Conservation (phyloP, 2,888 invertebrate species). For the Geotrupes spiniger region DNA sequence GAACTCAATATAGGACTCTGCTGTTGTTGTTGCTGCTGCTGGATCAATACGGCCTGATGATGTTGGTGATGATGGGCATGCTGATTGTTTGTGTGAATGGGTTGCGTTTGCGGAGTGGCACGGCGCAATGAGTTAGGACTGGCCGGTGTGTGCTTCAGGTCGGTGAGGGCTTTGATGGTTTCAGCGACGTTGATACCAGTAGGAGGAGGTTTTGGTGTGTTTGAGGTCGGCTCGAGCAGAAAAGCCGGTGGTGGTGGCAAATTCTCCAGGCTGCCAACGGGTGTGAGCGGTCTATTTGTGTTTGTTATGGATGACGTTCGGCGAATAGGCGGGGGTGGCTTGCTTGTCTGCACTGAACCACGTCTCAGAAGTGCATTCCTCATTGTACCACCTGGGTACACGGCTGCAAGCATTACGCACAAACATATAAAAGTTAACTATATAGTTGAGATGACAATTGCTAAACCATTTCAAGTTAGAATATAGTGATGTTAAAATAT, state of each 20-base stretch:
- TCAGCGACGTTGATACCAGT: slow-evolving; percentile 72
- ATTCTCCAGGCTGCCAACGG: slow-evolving; percentile 53
- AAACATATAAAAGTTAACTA: too few relatives aligned
- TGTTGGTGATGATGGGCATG: slow-evolving; percentile 8
- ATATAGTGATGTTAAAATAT: too few relatives aligned
- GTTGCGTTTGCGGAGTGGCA: slow-evolving; percentile 40
- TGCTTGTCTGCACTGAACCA: slow-evolving; percentile 59
- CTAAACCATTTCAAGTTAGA: too few relatives aligned
- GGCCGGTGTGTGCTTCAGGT: slow-evolving; percentile 81
- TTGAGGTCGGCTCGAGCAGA: slow-evolving; percentile 56
- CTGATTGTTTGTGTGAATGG: slow-evolving; percentile 21
- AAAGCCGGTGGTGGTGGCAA: slow-evolving; percentile 78
- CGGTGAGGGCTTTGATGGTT: slow-evolving; percentile 81
- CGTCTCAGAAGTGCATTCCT: slow-evolving; percentile 54
- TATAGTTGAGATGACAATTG: too few relatives aligned
- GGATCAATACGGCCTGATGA: slow-evolving; percentile 18
- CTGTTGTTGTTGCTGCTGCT: slow-evolving; percentile 34
- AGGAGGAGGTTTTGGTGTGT: not conserved
- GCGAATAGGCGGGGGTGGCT: slow-evolving; percentile 82
- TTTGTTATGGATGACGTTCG: slow-evolving; percentile 69
- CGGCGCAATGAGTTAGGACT: slow-evolving; percentile 74
- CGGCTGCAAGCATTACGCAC: slow-evolving; percentile 36
- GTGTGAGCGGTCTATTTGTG: slow-evolving; percentile 39
- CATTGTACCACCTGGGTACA: slow-evolving; percentile 42
- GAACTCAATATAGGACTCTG: slow-evolving; percentile 44